Evolutionary conservation across 2,888 invertebrate species (phyloP).

Genomic region (Cosmia pyralina): DNA sequence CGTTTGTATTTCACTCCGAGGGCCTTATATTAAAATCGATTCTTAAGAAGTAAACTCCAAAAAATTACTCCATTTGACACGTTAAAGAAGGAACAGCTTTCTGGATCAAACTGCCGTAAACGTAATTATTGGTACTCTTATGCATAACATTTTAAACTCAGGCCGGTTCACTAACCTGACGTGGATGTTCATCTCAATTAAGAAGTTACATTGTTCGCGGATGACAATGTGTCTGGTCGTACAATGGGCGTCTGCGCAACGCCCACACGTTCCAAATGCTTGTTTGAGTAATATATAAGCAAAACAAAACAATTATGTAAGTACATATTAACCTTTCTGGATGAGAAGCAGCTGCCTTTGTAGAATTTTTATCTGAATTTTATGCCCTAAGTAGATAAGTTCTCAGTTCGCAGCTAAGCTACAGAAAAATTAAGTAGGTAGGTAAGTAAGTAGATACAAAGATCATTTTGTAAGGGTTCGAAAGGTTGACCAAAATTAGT

Average conservation of each 20-base stretch:
- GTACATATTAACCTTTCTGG: slow-evolving; percentile 29
- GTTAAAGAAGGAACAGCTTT: neutral
- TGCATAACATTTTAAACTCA: slow-evolving; percentile 15
- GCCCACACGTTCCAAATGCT: slow-evolving; percentile 63
- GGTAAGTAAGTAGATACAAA: neutral
- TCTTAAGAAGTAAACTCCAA: no score
- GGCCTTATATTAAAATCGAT: no score
- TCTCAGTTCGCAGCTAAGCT: neutral
- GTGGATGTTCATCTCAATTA: slow-evolving; percentile 67
- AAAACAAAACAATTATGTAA: slow-evolving; percentile 39
- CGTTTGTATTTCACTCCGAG: no score
- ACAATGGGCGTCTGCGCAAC: slow-evolving; percentile 64
- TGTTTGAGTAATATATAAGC: slow-evolving; percentile 54
- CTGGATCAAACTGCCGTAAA: neutral
- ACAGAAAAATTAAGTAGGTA: neutral
- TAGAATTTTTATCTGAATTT: slow-evolving; percentile 10
- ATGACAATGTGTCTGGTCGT: slow-evolving; percentile 59
- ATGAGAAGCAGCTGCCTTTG: slow-evolving; percentile 35
- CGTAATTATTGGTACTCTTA: neutral
- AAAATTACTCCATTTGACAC: neutral
- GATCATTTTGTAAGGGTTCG: neutral
- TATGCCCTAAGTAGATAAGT: neutral
- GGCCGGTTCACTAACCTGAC: slow-evolving; percentile 51
- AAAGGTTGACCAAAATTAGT: neutral
- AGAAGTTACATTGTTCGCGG: slow-evolving; percentile 65